Conservation (phyloP, 2,113 vertebrate species). For the Globicephala melas region DNA sequence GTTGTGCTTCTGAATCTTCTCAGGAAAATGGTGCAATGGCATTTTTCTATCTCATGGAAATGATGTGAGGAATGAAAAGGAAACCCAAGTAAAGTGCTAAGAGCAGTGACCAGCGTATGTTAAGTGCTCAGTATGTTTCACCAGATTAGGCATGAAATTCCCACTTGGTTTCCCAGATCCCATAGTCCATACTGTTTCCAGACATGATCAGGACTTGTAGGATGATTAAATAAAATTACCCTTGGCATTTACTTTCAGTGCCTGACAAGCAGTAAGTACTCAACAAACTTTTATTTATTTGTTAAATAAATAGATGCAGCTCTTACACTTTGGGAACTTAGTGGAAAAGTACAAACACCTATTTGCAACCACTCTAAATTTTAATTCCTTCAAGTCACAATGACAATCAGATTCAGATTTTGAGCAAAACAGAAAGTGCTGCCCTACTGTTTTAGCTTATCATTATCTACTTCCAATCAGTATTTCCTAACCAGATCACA, state of each 20-base stretch:
- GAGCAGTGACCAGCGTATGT: rapidly evolving
- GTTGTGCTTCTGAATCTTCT: background rate
- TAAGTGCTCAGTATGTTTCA: background rate
- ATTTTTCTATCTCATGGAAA: background rate
- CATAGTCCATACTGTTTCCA: background rate
- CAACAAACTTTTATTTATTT: background rate
- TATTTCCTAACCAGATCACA: background rate
- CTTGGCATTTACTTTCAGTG: background rate
- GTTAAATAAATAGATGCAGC: background rate
- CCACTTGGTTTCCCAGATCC: rapidly evolving
- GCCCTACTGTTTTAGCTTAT: background rate
- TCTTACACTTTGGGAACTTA: background rate
- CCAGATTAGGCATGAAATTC: background rate
- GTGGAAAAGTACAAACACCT: background rate
- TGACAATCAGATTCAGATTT: background rate
- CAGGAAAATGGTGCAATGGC: background rate
- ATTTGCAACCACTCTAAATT: background rate
- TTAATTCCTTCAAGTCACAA: background rate
- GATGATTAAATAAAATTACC: background rate
- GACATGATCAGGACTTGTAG: background rate
- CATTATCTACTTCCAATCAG: background rate
- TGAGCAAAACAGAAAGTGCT: background rate
- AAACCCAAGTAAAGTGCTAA: background rate
- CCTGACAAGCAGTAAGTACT: background rate
- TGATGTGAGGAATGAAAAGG: background rate